Base-by-base conservation (phyloP, 2,888 invertebrate genomes). In the Amaurobius ferox region DNA sequence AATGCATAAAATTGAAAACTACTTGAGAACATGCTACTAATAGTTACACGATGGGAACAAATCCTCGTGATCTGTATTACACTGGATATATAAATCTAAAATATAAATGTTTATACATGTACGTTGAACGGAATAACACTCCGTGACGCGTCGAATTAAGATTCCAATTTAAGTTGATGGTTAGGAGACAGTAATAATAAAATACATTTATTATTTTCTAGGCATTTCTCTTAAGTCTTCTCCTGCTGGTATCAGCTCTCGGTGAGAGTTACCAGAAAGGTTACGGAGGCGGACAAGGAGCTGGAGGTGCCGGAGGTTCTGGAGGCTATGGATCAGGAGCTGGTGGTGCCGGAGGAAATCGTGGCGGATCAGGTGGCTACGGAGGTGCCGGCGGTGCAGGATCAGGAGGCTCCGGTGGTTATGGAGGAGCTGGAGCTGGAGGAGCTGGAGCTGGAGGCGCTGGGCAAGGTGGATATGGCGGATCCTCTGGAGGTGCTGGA, bases 201-300 rank as follows among this genome's bases (percentile, higher is more conserved):
- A n/a, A n/a, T n/a, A n/a, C n/a, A n/a, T n/a, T n/a, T n/a, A n/a
- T 67, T 35, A 67, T 29, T 26, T 35, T 9, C 19, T 19, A 85
- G 83, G 83, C 72, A 66, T 78, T 77, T n/a, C 55, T 85, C n/a
- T 40, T 85, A 35, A 77, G 83, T 16, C 5, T 85, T 2, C 66
- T 85, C 35, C 72, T 85, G 0, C 64, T 85, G 39, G 83, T 71
- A 5, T 77, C 83, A 35, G 28, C 71, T 64, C 72, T 85, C 23
- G 55, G 66, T 28, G 40, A 72, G 44, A 79, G 79, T 29, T 72
- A 55, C 72, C 85, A 85, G 66, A 85, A 85, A 62, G 85, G 79
- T 11, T 85, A 78, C 28, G 79, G 85, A 7, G 48, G 35, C 32
- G 73, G 55, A 9, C 40, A 48, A 70, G 77, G 70, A 13, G 78